phyloP scores from a whole-genome alignment of 2,888 invertebrate genomes.

The Subacronicta megacephala region DNA sequence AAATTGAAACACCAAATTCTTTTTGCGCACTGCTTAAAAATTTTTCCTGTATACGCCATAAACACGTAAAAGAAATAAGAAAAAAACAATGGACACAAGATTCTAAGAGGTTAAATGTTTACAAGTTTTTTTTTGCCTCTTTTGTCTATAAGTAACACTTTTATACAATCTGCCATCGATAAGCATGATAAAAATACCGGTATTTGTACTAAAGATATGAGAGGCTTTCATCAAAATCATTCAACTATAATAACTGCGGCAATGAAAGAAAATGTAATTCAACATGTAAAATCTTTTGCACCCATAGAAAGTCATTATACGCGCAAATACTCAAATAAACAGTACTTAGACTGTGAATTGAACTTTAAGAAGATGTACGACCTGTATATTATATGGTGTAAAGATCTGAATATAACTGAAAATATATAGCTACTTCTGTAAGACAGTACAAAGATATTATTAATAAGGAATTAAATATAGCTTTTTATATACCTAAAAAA shows the following conservation, averaged over 20 bases:
- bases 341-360: conserved; percentile 30
- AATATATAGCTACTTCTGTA: conserved; percentile 36
- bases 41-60: no score
- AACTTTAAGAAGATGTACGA: conserved; percentile 34
- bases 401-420: conserved; percentile 29
- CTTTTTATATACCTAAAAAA: conserved; percentile 34
- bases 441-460: conserved; percentile 38
- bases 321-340: conserved; percentile 25
- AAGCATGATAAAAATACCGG: conserved; percentile 9
- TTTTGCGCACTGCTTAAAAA: no score
- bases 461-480: conserved; percentile 35
- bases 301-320: background rate
- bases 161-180: conserved; percentile 18
- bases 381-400: conserved; percentile 26
- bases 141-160: conserved; percentile 18
- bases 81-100: conserved; percentile 37
- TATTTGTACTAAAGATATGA: conserved; percentile 10
- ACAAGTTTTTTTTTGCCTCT: conserved; percentile 34
- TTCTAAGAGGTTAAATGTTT: conserved; percentile 39
- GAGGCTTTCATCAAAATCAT: conserved; percentile 4
- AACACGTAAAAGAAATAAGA: conserved; percentile 25
- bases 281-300: conserved; percentile 23
- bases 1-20: no score
- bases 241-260: conserved; percentile 26
- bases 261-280: conserved; percentile 18